Conservation (phyloP, 2,113 vertebrate species). For the Brienomyrus longianalis region DNA sequence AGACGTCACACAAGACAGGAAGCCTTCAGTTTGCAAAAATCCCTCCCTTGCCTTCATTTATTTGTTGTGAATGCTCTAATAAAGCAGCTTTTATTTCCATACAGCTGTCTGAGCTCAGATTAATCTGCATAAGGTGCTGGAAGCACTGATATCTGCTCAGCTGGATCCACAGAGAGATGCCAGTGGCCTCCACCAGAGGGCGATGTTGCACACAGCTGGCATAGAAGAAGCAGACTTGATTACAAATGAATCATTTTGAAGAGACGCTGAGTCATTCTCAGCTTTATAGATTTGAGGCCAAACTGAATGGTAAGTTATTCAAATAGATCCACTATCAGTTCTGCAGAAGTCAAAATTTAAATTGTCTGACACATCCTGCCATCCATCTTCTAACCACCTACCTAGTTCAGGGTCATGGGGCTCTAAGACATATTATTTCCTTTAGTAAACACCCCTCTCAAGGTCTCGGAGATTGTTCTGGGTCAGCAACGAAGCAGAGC, state of each 20-base stretch:
- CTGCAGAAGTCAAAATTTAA: not conserved
- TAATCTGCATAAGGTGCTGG: constrained; percentile 3
- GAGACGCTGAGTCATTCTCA: constrained; percentile 49
- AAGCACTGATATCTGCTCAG: constrained; percentile 20
- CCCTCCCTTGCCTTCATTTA: not conserved
- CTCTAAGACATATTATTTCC: not conserved
- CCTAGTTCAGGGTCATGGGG: not conserved
- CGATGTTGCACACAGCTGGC: constrained; percentile 25
- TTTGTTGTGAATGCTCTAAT: not conserved
- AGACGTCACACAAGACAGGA: not conserved
- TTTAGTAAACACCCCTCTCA: not conserved
- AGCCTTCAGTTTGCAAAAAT: not conserved
- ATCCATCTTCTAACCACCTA: not conserved
- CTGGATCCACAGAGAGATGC: not conserved
- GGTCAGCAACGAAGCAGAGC: not conserved
- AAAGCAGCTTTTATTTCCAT: not conserved
- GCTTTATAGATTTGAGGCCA: constrained; percentile 39
- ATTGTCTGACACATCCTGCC: not conserved
- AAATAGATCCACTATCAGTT: constrained; percentile 19
- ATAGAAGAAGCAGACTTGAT: not conserved
- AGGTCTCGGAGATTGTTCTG: not conserved
- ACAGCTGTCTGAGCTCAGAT: not conserved
- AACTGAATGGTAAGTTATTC: constrained; percentile 38
- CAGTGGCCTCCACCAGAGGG: constrained; percentile 47
- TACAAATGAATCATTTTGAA: constrained; percentile 11